Evolutionary conservation across 35 echinoderm and acorn worm genomes (phyloP), one percentile per base, ranked within the genome.

Genomic region (Diadema setosum): DNA sequence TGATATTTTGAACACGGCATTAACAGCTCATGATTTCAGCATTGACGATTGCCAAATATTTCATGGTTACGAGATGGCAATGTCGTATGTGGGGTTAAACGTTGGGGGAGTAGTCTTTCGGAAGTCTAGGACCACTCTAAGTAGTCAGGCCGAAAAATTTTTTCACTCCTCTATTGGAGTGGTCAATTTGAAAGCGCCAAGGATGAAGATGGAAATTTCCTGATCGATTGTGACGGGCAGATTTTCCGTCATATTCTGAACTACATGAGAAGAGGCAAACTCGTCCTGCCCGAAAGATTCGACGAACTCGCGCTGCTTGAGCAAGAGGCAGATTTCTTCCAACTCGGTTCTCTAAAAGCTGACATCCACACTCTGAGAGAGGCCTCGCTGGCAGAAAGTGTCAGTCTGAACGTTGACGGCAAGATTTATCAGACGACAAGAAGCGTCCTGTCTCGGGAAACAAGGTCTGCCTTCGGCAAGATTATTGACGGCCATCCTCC

Each of bases 211-310:
- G 92, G 91, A 14, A 87, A 60, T 36, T 88, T 82, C 18, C 81
- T 93, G 43, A 93, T 93, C 40, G 85, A 93, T 43, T 78, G 91
- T 3, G 91, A 93, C 37, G 91, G 91, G 2, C 45, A 88, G 0
- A 61, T 89, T 24, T 93, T 93, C 45, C 75, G 91, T 23, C 83
- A 95, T 70, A 42, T 95, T 18, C 74, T 95, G 12, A 95, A 95
- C 43, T 95, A 82, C 50, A 43, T 95, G 16, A 80, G 88, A 50
- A 21, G 83, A 14, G 83, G 82, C 33, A 76, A 91, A 49, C 73
- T 95, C 5, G 49, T 90, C 16, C 84, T 95, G 7, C 93, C 93
- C 21, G 83, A 91, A 26, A 60, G 52, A 3, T 95, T 95, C 29
- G 70, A 82, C 5, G 88, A 95, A 45, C 61, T 90, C 15, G 88